phyloP scores from a whole-genome alignment of 53 echinoderm and acorn worm genomes.

The Holothuria leucospilota region DNA sequence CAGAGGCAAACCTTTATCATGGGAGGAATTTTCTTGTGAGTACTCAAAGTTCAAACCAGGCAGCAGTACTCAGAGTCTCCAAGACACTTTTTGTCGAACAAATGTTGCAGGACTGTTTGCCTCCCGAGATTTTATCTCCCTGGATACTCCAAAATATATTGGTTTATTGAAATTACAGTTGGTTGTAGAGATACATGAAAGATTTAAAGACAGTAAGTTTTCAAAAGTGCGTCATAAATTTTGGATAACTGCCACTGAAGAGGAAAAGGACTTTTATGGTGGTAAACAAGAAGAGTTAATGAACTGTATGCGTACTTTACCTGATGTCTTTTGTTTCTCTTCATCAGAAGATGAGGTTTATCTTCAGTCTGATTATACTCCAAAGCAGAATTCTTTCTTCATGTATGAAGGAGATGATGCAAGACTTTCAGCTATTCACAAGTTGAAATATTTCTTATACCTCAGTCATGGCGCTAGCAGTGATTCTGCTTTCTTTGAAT shows the following conservation, averaged over 20 bases:
- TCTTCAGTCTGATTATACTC: no score
- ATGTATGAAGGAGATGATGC: not conserved
- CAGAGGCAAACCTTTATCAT: conserved; percentile 5
- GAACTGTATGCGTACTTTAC: no score
- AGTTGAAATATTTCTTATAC: conserved; percentile 20
- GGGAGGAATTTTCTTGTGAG: not conserved
- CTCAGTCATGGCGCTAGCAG: conserved; percentile 6
- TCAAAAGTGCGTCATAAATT: not conserved
- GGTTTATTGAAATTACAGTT: conserved; percentile 21
- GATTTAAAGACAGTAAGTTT: not conserved
- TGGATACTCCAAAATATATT: conserved; percentile 3
- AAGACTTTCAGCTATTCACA: conserved; percentile 10
- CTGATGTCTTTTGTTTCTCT: no score
- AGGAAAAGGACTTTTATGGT: not conserved
- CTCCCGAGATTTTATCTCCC: conserved; percentile 23
- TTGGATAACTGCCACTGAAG: not conserved
- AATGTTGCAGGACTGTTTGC: not conserved
- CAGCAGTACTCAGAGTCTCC: not conserved
- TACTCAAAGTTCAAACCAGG: not conserved
- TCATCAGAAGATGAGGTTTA: no score
- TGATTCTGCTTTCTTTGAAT: conserved; percentile 12
- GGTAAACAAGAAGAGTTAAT: not conserved
- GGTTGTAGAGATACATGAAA: conserved; percentile 14
- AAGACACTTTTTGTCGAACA: not conserved
- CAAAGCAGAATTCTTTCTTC: conserved; percentile 9